Evolutionary conservation across 1,140 invertebrate genomes (phyloP), one percentile per base, ranked within the genome.

Genomic region (Ridgeia piscesae): DNA sequence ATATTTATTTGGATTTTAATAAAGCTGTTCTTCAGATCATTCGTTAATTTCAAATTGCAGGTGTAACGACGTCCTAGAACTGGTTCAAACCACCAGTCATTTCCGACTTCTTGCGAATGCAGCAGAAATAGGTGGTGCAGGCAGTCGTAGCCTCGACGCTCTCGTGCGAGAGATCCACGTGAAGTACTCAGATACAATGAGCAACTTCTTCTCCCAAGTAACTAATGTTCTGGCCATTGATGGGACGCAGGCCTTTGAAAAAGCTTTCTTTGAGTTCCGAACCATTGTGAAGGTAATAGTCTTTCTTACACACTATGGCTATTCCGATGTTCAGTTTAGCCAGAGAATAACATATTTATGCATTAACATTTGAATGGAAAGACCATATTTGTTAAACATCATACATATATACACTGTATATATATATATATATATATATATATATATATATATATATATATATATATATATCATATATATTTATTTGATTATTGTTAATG

Each of bases 31-130:
- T 77, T 77, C 58, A 6, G 17, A 34, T 27, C 89, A 17, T 90
- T 42, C 34, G 89, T 34, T 90, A 17, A 89, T 14, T 89, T 89
- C 14, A 9, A 14, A 31, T 90, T 90, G 34, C n/a, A 96, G 96
- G 92, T 96, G 96, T 91, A 96, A 96, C 93, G 96, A 96, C 94
- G 95, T 96, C 11, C 93, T 96, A 50, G 95, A 96, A 92, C 93
- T 96, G 34, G 95, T 96, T 6, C 95, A 96, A 92, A 96, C 96
- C 4, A 96, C 95, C 14, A 93, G 94, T 33, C 95, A 96, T 93
- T 96, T 96, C 94, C 94, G 95, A 34, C 93, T 95, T 35, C 94
- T 96, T 34, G 95, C 96, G 0, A 95, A 94, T 88, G 95, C 95
- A 14, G 95, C 95, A 21, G 95, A 95, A 91, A 94, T 96, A 48